Evolutionary conservation across 2,113 vertebrate species (phyloP), one percentile per base, ranked within the genome.

Genomic region (Heterocephalus glaber): DNA sequence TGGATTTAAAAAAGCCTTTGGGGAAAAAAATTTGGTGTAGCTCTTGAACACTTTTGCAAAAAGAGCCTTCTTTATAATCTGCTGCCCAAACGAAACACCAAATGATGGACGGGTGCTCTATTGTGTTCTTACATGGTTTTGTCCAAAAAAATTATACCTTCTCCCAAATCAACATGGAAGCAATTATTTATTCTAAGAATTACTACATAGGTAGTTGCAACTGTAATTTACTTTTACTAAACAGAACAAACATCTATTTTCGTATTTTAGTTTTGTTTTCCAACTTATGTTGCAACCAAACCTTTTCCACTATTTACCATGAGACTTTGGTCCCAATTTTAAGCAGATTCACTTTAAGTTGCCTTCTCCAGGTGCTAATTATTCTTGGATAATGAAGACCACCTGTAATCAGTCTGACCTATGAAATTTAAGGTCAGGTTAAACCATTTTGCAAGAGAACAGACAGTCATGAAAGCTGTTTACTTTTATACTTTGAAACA

Each of bases 401-500:
- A 47, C 9, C 56, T 65, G 11, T 26, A 61, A 72, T 84, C 17
- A 82, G 89, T 30, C 47, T 87, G 33, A 19, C 44, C 47, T 47
- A 24, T 60, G 60, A 94, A 65, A 74, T 66, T 86, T 86, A 92
- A 91, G 41, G 16, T 35, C 58, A 49, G 17, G 47, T 16, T 77
- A 96, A 95, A 28, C 26, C 33, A 77, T 56, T 66, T 33, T 86
- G 49, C 8, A 86, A 65, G 82, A 97, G 28, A 87, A 77, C 70
- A 88, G 56, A n/a, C 61, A 6, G 20, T 80, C 26, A 92, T 54
- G 85, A 82, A 90, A 61, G 87, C 20, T 41, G 58, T 22, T 89
- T 80, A 52, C 74, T 86, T 68, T 93, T 68, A 82, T 74, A 86
- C 54, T 93, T 81, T 86, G 80, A 74, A 66, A 86, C 24, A 91